phyloP scores from a whole-genome alignment of 2,797 vertebrate genomes.

The Esox lucius region DNA sequence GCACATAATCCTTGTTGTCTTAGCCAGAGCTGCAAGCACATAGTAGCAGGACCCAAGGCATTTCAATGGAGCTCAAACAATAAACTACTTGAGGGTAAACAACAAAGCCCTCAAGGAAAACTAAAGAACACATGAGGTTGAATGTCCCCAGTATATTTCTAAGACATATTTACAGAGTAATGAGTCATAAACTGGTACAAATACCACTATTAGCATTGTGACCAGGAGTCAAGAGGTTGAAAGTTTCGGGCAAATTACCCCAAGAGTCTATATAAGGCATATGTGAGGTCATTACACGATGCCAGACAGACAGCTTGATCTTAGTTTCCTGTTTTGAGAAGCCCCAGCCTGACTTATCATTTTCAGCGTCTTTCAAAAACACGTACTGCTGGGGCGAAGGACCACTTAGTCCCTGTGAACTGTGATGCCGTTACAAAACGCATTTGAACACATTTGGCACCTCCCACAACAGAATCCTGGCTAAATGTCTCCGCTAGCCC shows the following conservation, averaged over 20 bases:
- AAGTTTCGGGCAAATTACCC: neutral
- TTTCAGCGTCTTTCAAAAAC: neutral
- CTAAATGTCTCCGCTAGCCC: slow-evolving; percentile 8
- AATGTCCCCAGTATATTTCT: neutral
- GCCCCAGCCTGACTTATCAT: neutral
- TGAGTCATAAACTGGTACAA: neutral
- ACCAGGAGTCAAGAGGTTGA: neutral
- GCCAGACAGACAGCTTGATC: neutral
- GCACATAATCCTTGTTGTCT: neutral
- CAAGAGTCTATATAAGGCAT: neutral
- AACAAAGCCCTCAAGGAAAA: neutral
- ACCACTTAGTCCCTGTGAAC: slow-evolving; percentile 3
- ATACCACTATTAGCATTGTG: neutral
- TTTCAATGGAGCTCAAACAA: neutral
- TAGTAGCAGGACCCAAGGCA: neutral
- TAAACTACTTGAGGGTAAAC: neutral
- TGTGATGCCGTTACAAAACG: slow-evolving; percentile 9
- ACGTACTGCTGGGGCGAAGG: neutral
- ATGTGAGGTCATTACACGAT: neutral
- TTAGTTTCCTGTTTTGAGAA: neutral
- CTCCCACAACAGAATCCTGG: slow-evolving; percentile 1
- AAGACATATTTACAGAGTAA: neutral
- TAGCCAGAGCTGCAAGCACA: neutral
- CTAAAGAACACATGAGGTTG: neutral
- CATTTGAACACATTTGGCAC: slow-evolving; percentile 10